A percentile compares a stretch with the other conserved stretches of the same genome.
Conservation (phyloP, 2,797 vertebrate species). For the Iguana delicatissima region DNA sequence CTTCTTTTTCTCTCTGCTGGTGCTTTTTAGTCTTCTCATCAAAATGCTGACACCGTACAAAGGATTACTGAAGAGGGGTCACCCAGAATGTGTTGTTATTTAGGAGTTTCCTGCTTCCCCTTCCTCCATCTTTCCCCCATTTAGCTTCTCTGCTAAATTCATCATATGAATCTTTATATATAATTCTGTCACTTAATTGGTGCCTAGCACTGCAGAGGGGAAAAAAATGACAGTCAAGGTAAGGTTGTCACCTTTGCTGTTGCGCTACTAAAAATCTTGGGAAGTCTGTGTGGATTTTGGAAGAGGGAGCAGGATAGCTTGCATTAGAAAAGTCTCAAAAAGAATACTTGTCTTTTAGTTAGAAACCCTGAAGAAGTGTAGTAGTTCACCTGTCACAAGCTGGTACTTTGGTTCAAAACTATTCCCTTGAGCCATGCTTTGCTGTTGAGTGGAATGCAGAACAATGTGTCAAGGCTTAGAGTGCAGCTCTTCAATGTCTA, state of each 20-base stretch:
- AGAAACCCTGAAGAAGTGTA: constrained; percentile 57
- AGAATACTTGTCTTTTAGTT: constrained; percentile 76
- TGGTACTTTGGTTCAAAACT: constrained; percentile 75
- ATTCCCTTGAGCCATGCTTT: constrained; percentile 67
- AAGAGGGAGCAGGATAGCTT: constrained; percentile 23
- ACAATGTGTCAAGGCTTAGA: constrained; percentile 70
- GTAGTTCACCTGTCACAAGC: constrained; percentile 78
- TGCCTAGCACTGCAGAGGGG: constrained; percentile 52
- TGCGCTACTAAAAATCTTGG: constrained; percentile 47
- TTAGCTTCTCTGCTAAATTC: constrained; percentile 24
- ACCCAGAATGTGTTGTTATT: constrained; percentile 55
- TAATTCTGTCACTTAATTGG: constrained; percentile 67
- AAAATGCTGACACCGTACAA: constrained; percentile 50
- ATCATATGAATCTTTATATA: constrained; percentile 38
- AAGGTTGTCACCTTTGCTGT: constrained; percentile 68
- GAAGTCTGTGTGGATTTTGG: constrained; percentile 58
- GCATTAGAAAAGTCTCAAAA: constrained; percentile 60
- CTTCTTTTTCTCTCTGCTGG: constrained; percentile 58
- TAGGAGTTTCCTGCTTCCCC: constrained; percentile 11
- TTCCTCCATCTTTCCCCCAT: constrained; percentile 42
- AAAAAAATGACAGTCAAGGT: constrained; percentile 55
- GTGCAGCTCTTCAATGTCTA: constrained; percentile 71
- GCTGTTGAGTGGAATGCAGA: constrained; percentile 73
- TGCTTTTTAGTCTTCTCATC: constrained; percentile 61
- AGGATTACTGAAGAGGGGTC: constrained; percentile 33